These are phyloP conservation scores for Ibycter americanus DNA, from an alignment of 2,797 vertebrate genomes.

Conservation along the genomic window DNA sequence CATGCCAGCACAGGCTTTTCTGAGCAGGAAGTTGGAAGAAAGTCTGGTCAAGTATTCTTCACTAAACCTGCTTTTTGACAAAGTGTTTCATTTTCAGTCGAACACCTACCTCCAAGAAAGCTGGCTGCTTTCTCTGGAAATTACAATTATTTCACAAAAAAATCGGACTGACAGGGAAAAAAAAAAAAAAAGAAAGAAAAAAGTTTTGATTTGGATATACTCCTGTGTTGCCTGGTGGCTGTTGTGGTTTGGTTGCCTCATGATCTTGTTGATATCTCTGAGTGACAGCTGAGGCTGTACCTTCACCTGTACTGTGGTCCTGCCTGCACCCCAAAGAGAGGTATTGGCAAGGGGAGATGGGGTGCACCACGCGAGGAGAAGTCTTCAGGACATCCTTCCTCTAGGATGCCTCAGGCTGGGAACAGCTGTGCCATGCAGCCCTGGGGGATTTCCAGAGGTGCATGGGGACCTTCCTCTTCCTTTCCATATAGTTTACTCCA, in stretches of 20 bases:
- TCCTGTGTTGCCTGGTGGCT: not conserved
- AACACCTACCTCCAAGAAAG: not conserved
- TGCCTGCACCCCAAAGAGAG: not conserved
- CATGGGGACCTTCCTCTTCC: not conserved
- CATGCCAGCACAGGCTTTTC: not conserved
- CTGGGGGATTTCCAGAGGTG: not conserved
- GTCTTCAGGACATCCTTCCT: not conserved
- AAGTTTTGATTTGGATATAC: not conserved
- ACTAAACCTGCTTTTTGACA: not conserved
- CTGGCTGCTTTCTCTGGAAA: not conserved
- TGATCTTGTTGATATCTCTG: fast-evolving
- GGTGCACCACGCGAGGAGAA: not conserved
- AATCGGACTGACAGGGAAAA: not conserved
- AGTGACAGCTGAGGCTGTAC: not conserved
- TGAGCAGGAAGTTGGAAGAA: not conserved
- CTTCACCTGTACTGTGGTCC: not conserved
- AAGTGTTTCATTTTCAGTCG: not conserved
- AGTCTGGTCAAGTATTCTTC: not conserved
- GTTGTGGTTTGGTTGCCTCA: not conserved
- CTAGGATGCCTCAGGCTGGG: not conserved
- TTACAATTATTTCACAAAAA: not conserved
- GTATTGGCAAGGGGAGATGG: not conserved
- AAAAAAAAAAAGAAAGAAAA: not conserved
- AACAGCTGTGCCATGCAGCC: not conserved
- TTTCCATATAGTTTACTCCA: not conserved